Base-by-base conservation (phyloP, 2,797 vertebrate genomes). In the Hippopotamyrus pictus region DNA sequence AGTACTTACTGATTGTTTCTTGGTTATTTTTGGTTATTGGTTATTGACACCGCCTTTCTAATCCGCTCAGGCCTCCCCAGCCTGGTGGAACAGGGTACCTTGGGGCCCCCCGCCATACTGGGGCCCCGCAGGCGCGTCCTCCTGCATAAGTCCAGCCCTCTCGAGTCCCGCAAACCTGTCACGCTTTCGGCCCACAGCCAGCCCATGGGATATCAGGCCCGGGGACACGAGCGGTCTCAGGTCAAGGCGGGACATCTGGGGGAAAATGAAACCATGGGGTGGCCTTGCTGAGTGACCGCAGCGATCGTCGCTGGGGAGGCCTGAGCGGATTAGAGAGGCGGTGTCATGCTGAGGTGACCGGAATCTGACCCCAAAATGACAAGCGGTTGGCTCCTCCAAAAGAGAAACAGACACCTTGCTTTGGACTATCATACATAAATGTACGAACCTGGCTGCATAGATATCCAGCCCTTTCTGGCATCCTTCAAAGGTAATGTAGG, bases 241-340 rank as follows among this genome's bases (percentile, higher is more conserved):
- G 76, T 84, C 48, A 90, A 69, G 87, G 89, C 65, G 79, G 87
- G 89, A 88, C 83, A 92, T 88, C 29, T 0, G 2, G 89, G 65
- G 29, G 90, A 92, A 91, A 91, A 90, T 90, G 41, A 89, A 33
- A 29, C 88, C 90, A 92, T 46, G 90, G 54, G 92, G 91, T 53
- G n/a, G 87, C 57, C 83, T 89, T 59, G 69, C 90, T 22, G 88
- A 76, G 48, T 2, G 53, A 54, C 88, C 90, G 86, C 44, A 1
- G 46, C 84, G 91, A 89, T 92, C 90, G 90, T 91, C 53, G 87
- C 83, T 90, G 89, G 91, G 69, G 29, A 37, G 41, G 59, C 9
- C 37, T 65, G 57, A 48, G 41, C 33, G 57, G 69, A 88, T 54
- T 54, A 54, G 14, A 76, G n/a, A 50, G 11, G 0, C n/a, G 6